Percentiles rank a stretch among this genome's conserved stretches.
Evolutionary conservation across 2,888 invertebrate genomes (phyloP).

Genomic region (Luffia ferchaultella): DNA sequence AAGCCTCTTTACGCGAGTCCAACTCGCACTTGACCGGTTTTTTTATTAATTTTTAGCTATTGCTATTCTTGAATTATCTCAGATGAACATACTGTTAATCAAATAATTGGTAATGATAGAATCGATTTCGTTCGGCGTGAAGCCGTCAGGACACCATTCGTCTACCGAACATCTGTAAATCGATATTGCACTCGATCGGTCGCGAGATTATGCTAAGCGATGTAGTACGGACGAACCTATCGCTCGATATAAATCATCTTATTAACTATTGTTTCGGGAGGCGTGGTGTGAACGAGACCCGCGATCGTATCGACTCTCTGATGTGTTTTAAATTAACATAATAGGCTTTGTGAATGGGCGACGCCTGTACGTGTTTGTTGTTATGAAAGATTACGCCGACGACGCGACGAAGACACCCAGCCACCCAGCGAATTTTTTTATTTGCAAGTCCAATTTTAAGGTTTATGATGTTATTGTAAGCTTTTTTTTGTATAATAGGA

Average conservation of each 20-base stretch:
- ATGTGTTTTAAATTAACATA: conserved; percentile 68
- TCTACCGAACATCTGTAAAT: conserved; percentile 45
- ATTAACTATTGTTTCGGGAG: conserved; percentile 67
- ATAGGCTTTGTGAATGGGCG: conserved; percentile 66
- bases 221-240: conserved; percentile 50
- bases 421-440: conserved; percentile 11
- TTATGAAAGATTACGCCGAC: conserved; percentile 22
- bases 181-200: conserved; percentile 53
- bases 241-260: conserved; percentile 66
- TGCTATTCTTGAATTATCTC: too few relatives aligned
- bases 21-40: too few relatives aligned
- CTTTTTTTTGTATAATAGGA: too few relatives aligned
- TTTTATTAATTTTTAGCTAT: too few relatives aligned
- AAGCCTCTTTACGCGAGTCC: too few relatives aligned
- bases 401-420: background rate
- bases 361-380: conserved; percentile 53
- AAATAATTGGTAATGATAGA: background rate
- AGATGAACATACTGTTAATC: too few relatives aligned
- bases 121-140: background rate
- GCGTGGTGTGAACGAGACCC: conserved; percentile 61
- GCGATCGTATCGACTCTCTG: conserved; percentile 52
- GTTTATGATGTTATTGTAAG: too few relatives aligned
- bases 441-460: too few relatives aligned
- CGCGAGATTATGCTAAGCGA: conserved; percentile 61
- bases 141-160: background rate